phyloP scores from a whole-genome alignment of 2,797 vertebrate genomes.

The Hafferia zeledoni region DNA sequence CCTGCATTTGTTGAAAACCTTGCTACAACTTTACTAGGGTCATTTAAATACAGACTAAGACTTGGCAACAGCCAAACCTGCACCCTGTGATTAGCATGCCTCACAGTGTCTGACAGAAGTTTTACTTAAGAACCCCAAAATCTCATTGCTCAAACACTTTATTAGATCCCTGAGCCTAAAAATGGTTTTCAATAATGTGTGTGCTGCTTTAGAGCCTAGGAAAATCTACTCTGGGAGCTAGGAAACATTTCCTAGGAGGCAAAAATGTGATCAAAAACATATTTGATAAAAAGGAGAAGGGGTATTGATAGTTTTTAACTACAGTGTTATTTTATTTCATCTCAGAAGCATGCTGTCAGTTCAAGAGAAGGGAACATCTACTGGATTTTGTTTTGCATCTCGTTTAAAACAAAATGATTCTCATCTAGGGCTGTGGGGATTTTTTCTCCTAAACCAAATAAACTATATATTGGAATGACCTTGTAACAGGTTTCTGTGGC shows the following conservation, averaged over 20 bases:
- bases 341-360: background rate
- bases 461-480: constrained; percentile 67
- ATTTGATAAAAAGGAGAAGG: constrained; percentile 55
- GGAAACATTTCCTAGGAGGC: constrained; percentile 66
- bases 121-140: background rate
- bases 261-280: constrained; percentile 56
- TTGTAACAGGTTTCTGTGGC: constrained; percentile 63
- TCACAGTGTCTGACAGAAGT: background rate
- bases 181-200: background rate
- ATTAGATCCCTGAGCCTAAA: background rate
- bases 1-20: background rate
- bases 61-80: background rate
- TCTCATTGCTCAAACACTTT: background rate
- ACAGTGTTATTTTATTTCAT: constrained; percentile 26
- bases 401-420: constrained; percentile 9
- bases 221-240: constrained; percentile 57
- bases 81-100: background rate
- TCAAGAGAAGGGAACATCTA: background rate
- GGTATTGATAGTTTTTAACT: constrained; percentile 60
- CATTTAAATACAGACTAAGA: background rate
- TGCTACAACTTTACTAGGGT: background rate
- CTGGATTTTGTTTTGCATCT: background rate
- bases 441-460: constrained; percentile 23
- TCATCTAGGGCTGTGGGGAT: background rate
- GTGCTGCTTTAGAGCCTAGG: constrained; percentile 49